Evolutionary conservation across 2,113 vertebrate species (phyloP).

Genomic region (Xiphophorus couchianus): DNA sequence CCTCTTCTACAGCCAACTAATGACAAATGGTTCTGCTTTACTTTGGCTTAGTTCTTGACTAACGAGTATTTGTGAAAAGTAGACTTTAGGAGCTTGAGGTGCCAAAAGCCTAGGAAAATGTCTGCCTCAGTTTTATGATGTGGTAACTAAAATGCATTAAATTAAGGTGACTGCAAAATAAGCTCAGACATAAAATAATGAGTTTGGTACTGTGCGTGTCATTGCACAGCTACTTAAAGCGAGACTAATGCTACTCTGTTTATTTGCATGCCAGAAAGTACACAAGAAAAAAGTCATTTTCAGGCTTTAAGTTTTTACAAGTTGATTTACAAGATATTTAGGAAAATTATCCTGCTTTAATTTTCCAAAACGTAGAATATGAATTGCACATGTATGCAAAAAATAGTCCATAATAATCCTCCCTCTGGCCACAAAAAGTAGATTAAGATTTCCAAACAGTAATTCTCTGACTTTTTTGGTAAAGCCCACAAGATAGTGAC

Average conservation of each 20-base stretch:
- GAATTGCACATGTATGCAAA: slow-evolving; percentile 21
- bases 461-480: not conserved
- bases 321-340: slow-evolving; percentile 57
- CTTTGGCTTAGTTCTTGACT: slow-evolving; percentile 77
- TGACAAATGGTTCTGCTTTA: slow-evolving; percentile 71
- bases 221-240: slow-evolving; percentile 55
- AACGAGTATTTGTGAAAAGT: slow-evolving; percentile 86
- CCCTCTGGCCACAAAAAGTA: not conserved
- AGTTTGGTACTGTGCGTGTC: slow-evolving; percentile 63
- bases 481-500: slow-evolving; percentile 19
- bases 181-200: slow-evolving; percentile 59
- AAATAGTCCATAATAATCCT: slow-evolving; percentile 22
- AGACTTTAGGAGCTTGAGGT: slow-evolving; percentile 88
- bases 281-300: slow-evolving; percentile 65
- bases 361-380: slow-evolving; percentile 31
- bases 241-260: slow-evolving; percentile 37
- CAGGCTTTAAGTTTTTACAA: slow-evolving; percentile 61
- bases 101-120: slow-evolving; percentile 80
- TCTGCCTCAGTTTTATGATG: slow-evolving; percentile 79
- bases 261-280: slow-evolving; percentile 69
- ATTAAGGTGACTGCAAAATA: slow-evolving; percentile 79
- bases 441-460: slow-evolving; percentile 4
- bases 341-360: slow-evolving; percentile 35
- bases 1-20: slow-evolving; percentile 62
- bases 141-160: slow-evolving; percentile 79